phyloP scores from a whole-genome alignment of 2,888 invertebrate genomes.

The Napeogenes sylphis region DNA sequence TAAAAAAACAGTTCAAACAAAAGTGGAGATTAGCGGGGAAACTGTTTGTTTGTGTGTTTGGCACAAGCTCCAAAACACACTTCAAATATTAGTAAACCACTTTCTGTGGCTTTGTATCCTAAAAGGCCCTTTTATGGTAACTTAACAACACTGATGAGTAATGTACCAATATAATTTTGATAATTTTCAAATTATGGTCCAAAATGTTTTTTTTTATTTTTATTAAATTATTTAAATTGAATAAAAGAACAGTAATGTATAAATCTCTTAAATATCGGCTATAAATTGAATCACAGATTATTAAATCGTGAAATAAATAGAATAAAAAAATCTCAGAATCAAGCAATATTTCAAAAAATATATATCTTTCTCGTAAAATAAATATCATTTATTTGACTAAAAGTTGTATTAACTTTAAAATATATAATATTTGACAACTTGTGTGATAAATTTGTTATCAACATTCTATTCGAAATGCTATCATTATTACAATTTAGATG shows the following conservation, averaged over 20 bases:
- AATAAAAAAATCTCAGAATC: too few species aligned
- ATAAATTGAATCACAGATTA: too few species aligned
- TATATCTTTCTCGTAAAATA: too few species aligned
- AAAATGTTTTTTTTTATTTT: too few species aligned
- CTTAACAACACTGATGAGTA: background rate
- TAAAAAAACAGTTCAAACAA: slow-evolving; percentile 37
- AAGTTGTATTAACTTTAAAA: too few species aligned
- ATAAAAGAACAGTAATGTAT: too few species aligned
- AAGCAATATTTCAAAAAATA: background rate
- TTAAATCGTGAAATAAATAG: too few species aligned
- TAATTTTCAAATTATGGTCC: too few species aligned
- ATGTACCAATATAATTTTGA: background rate
- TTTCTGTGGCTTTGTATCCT: slow-evolving; percentile 21
- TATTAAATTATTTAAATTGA: too few species aligned
- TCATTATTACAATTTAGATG: slow-evolving; percentile 12
- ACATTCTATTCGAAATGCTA: slow-evolving; percentile 18
- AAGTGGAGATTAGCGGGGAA: slow-evolving; percentile 45
- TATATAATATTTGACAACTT: too few species aligned
- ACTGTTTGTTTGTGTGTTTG: slow-evolving; percentile 40
- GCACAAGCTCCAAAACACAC: slow-evolving; percentile 23
- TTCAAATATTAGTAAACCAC: slow-evolving; percentile 17
- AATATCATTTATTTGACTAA: too few species aligned
- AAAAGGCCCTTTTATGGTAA: slow-evolving; percentile 4
- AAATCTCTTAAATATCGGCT: too few species aligned
- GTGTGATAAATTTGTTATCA: background rate